phyloP scores from a whole-genome alignment of 2,797 vertebrate genomes.

The Spinibarbus caldwelli region DNA sequence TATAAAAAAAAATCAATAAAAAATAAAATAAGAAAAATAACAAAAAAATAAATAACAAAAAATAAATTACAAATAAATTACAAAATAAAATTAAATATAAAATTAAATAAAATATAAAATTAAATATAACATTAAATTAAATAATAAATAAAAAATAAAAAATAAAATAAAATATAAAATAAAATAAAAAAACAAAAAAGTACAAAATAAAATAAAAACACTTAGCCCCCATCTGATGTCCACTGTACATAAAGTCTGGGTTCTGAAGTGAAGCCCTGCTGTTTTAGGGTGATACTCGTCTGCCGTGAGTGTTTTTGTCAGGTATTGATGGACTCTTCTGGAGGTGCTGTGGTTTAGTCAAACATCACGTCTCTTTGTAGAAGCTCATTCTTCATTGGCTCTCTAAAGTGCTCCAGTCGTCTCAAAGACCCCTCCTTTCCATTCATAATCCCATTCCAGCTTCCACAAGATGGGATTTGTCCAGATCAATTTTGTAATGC shows the following conservation, averaged over 20 bases:
- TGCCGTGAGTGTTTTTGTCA: background rate
- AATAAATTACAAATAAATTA: too few species aligned
- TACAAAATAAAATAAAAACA: too few species aligned
- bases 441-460: constrained; percentile 66
- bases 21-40: too few species aligned
- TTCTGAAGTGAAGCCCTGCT: background rate
- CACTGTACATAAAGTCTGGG: background rate
- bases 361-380: constrained; percentile 13
- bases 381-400: background rate
- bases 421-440: background rate
- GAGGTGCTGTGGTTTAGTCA: background rate
- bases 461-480: constrained; percentile 73
- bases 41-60: too few species aligned
- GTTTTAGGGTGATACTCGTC: background rate
- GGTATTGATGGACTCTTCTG: constrained; percentile 10
- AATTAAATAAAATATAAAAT: too few species aligned
- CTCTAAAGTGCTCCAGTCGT: background rate
- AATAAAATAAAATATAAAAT: too few species aligned
- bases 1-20: too few species aligned
- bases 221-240: background rate
- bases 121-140: too few species aligned
- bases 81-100: too few species aligned
- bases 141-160: too few species aligned
- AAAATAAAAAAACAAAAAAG: too few species aligned
- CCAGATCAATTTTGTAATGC: constrained; percentile 73